Percentiles rank a stretch among this genome's conserved stretches.
These are phyloP conservation scores for Prietella phreatophila DNA, from an alignment of 2,113 vertebrate genomes.

Conservation along the genomic window DNA sequence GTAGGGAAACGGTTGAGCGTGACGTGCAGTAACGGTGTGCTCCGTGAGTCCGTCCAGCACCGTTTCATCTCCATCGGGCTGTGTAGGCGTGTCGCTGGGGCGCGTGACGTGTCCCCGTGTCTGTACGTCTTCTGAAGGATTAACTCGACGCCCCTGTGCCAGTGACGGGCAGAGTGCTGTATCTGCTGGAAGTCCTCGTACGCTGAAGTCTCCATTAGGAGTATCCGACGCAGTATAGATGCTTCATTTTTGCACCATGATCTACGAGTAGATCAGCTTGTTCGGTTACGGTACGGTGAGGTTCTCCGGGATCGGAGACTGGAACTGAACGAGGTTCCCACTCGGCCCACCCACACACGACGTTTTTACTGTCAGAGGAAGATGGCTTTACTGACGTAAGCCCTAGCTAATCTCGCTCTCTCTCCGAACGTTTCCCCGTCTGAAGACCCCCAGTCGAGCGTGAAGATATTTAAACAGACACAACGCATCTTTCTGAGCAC, in stretches of 20 bases:
- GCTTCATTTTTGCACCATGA: conserved; percentile 6
- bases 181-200: conserved; percentile 1
- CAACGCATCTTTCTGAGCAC: background rate
- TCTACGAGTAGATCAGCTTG: background rate
- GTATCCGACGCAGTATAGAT: conserved; percentile 40
- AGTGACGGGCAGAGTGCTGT: conserved; percentile 30
- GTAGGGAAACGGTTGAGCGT: conserved; percentile 45
- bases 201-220: conserved; percentile 37
- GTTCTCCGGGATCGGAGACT: background rate
- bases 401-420: background rate
- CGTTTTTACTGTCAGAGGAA: background rate
- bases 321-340: background rate
- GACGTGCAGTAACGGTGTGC: background rate
- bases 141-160: conserved; percentile 18
- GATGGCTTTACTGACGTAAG: background rate
- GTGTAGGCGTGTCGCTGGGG: background rate
- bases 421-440: background rate
- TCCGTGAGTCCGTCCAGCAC: background rate
- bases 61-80: conserved; percentile 32
- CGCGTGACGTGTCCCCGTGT: background rate
- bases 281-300: background rate
- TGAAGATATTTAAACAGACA: background rate
- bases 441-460: background rate
- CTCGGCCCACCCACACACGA: background rate
- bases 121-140: conserved; percentile 24